Conservation (phyloP, 2,888 invertebrate genomes). For the Drosophila mimica region DNA sequence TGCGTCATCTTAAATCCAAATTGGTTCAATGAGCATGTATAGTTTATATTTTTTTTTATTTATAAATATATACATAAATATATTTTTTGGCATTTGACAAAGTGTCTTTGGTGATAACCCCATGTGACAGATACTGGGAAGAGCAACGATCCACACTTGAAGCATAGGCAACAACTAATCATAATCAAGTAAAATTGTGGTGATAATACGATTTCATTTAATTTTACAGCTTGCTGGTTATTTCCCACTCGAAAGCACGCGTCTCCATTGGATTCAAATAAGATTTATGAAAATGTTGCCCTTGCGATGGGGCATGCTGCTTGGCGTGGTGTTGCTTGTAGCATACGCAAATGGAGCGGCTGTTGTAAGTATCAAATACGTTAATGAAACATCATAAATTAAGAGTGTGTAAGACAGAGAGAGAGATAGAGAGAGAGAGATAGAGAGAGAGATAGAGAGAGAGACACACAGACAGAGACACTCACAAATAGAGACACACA, state of each 20-base stretch:
- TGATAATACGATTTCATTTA: slow-evolving; percentile 71
- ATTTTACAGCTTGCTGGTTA: slow-evolving; percentile 77
- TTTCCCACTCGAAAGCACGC: slow-evolving; percentile 60
- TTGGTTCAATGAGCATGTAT: slow-evolving; percentile 40
- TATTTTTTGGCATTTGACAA: slow-evolving; percentile 59
- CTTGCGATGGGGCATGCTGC: slow-evolving; percentile 81
- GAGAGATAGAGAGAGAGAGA: slow-evolving; percentile 1
- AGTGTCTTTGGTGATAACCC: slow-evolving; percentile 64
- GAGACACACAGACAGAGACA: neutral
- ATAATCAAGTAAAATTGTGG: slow-evolving; percentile 35
- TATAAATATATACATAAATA: neutral
- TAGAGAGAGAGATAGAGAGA: neutral
- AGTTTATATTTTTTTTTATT: slow-evolving; percentile 22
- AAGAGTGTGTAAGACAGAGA: neutral
- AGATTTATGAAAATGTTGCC: slow-evolving; percentile 82
- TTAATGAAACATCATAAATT: slow-evolving; percentile 49
- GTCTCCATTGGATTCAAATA: slow-evolving; percentile 64
- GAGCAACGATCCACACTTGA: slow-evolving; percentile 25
- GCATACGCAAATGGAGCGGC: slow-evolving; percentile 80
- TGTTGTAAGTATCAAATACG: slow-evolving; percentile 77
- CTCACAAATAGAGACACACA: neutral
- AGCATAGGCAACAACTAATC: slow-evolving; percentile 31
- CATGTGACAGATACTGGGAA: slow-evolving; percentile 50
- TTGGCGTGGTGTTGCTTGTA: slow-evolving; percentile 75
- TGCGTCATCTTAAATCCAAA: slow-evolving; percentile 54